Evolutionary conservation across 2,888 invertebrate genomes (phyloP).

Genomic region (Rhagophthalmus giganteus): DNA sequence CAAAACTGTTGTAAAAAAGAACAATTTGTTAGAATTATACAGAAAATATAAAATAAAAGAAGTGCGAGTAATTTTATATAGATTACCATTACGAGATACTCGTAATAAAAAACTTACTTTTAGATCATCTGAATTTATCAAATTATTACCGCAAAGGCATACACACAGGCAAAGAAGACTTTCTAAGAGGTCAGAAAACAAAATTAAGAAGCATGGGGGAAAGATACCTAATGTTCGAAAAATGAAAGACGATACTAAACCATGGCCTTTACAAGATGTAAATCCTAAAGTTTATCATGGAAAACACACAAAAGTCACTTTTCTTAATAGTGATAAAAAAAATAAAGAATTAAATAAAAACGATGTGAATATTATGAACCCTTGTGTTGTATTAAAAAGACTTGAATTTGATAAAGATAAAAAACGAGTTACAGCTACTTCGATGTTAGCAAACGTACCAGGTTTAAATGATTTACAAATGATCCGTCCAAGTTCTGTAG

Average conservation of each 20-base stretch:
- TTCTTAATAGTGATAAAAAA: constrained; percentile 14
- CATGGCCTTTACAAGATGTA: constrained; percentile 38
- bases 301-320: no score
- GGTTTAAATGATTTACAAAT: constrained; percentile 64
- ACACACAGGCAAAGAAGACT: constrained; percentile 6
- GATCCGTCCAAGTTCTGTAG: constrained; percentile 59
- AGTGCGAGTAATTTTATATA: constrained; percentile 24
- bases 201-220: constrained; percentile 4
- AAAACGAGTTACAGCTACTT: constrained; percentile 45
- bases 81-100: constrained; percentile 16
- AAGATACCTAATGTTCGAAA: not conserved
- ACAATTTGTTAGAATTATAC: not conserved
- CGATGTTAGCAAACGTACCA: constrained; percentile 58
- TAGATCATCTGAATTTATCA: constrained; percentile 5
- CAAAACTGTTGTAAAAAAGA: not conserved
- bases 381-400: constrained; percentile 38
- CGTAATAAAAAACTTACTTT: constrained; percentile 1
- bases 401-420: constrained; percentile 37
- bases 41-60: constrained; percentile 33
- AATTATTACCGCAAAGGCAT: not conserved
- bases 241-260: constrained; percentile 13
- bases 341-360: constrained; percentile 8
- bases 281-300: constrained; percentile 35
- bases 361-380: constrained; percentile 30
- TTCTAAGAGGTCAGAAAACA: constrained; percentile 17